These are phyloP conservation scores for Brienomyrus brachyistius DNA, from an alignment of 2,113 vertebrate species.

Conservation along the genomic window DNA sequence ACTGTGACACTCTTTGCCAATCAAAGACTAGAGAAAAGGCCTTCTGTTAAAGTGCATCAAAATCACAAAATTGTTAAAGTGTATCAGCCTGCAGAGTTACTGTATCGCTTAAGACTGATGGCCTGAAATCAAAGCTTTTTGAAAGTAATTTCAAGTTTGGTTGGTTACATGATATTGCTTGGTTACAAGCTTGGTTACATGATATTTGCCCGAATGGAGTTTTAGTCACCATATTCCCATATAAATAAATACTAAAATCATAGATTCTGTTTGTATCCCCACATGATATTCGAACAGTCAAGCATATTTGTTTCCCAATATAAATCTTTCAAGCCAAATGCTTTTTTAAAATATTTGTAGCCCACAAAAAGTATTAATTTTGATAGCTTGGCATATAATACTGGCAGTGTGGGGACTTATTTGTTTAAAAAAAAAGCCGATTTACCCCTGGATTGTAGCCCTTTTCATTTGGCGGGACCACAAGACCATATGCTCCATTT, in stretches of 20 bases:
- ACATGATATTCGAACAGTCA: background rate
- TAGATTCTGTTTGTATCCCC: background rate
- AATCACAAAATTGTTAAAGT: too few species aligned
- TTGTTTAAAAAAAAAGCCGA: background rate
- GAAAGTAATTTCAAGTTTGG: background rate
- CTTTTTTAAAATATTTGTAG: background rate
- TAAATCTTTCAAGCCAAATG: background rate
- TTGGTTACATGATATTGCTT: background rate
- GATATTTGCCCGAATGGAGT: background rate
- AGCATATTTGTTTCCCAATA: constrained; percentile 5
- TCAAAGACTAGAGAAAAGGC: background rate
- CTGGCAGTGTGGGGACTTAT: background rate
- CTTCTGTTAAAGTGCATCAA: background rate
- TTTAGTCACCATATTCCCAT: constrained; percentile 7
- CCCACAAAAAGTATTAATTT: constrained; percentile 14
- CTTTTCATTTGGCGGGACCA: constrained; percentile 3
- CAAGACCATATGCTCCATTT: background rate
- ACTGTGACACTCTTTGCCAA: background rate
- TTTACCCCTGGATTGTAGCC: background rate
- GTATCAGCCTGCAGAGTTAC: background rate
- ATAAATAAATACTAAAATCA: constrained; percentile 15
- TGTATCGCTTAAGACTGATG: background rate
- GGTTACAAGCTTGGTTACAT: background rate
- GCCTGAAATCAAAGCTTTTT: background rate
- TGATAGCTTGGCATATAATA: constrained; percentile 11